Evolutionary conservation across 2,113 vertebrate species (phyloP).

Genomic region (Alligator mississippiensis): DNA sequence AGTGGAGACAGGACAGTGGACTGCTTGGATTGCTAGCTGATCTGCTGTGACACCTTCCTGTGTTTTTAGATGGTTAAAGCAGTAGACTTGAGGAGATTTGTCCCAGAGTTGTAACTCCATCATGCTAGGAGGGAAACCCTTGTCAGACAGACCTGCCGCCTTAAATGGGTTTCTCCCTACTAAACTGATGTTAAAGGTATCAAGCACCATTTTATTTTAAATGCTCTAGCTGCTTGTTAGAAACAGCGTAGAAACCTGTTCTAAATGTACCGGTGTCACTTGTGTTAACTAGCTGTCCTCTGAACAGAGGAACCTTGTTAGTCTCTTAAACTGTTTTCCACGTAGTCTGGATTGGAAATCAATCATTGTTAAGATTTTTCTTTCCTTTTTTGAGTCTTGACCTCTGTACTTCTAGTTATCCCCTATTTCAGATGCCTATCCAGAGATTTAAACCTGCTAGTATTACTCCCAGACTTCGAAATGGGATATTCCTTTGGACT

Average conservation of each 20-base stretch:
- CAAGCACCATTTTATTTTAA: neutral
- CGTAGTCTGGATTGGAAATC: neutral
- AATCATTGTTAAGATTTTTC: neutral
- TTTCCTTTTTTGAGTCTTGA: neutral
- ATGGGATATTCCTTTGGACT: neutral
- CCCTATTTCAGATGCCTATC: neutral
- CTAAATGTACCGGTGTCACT: fast-evolving
- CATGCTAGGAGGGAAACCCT: neutral
- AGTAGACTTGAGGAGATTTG: neutral
- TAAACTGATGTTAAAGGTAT: neutral
- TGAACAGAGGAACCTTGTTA: neutral
- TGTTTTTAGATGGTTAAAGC: fast-evolving
- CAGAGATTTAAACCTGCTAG: neutral
- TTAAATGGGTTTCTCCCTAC: neutral
- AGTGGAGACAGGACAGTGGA: neutral
- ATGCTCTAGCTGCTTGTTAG: neutral
- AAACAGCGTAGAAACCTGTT: neutral
- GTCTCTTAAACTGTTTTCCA: neutral
- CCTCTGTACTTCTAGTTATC: fast-evolving
- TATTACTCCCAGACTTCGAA: constrained; percentile 65
- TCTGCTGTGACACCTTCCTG: fast-evolving
- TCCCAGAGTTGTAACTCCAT: fast-evolving
- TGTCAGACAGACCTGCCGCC: fast-evolving
- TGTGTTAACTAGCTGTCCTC: neutral
- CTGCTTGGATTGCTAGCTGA: neutral